Percentiles rank a stretch among this genome's conserved stretches.
Evolutionary conservation across 2,797 vertebrate species (phyloP).

Genomic region (Sebastes alutus): DNA sequence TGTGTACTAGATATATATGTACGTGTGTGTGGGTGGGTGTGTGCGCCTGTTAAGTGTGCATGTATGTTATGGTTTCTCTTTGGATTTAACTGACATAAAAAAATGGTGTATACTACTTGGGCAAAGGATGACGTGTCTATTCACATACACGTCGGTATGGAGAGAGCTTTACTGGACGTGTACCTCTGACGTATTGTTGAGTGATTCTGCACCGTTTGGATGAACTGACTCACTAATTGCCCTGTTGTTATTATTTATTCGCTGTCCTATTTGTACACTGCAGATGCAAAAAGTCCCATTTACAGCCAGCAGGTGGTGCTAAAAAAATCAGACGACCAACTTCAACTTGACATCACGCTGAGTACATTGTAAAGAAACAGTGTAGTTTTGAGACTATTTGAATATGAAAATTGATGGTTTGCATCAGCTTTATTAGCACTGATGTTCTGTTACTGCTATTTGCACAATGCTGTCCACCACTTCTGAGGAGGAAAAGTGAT

Average conservation of each 20-base stretch:
- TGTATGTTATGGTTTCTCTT: conserved; percentile 58
- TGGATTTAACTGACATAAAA: conserved; percentile 79
- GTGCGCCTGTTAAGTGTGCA: conserved; percentile 10
- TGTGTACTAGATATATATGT: conserved; percentile 60
- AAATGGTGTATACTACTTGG: conserved; percentile 82
- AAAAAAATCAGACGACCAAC: conserved; percentile 57
- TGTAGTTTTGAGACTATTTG: conserved; percentile 13
- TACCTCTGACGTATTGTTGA: conserved; percentile 54
- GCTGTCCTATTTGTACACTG: conserved; percentile 30
- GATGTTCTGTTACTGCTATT: conserved; percentile 69
- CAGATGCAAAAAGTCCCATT: conserved; percentile 20
- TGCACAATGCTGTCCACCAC: conserved; percentile 62
- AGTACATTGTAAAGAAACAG: background rate
- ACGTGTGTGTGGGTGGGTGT: background rate
- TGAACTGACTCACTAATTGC: conserved; percentile 35
- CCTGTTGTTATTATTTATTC: conserved; percentile 63
- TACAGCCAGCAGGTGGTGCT: conserved; percentile 77
- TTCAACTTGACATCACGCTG: conserved; percentile 14
- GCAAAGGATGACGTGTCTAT: conserved; percentile 52
- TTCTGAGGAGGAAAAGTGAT: background rate
- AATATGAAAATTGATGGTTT: conserved; percentile 31
- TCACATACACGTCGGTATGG: conserved; percentile 5
- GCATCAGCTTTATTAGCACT: conserved; percentile 41
- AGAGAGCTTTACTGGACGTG: conserved; percentile 44
- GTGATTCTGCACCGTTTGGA: conserved; percentile 34